These are phyloP conservation scores for Pyrrhia umbra DNA, from an alignment of 2,888 invertebrate genomes.

Conservation along the genomic window DNA sequence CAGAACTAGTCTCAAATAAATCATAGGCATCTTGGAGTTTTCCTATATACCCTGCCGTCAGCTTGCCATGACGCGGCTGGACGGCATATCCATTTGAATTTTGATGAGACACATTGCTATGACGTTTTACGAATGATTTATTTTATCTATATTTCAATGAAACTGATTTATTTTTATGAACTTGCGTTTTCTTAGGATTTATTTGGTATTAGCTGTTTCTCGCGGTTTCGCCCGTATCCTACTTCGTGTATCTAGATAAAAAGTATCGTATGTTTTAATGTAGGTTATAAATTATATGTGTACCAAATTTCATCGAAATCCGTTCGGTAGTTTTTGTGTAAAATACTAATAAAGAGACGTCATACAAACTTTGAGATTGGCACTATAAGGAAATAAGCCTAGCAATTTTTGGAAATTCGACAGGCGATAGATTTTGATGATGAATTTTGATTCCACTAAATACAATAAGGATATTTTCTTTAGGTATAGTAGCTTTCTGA, in stretches of 20 bases:
- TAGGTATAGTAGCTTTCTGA: background rate
- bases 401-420: background rate
- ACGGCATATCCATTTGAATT: slow-evolving; percentile 74
- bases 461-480: background rate
- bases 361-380: too few relatives aligned
- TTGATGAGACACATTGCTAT: slow-evolving; percentile 76
- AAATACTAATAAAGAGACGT: too few relatives aligned
- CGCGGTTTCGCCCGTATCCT: too few relatives aligned
- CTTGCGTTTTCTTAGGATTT: slow-evolving; percentile 20
- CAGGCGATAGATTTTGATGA: background rate
- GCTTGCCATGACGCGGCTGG: slow-evolving; percentile 67
- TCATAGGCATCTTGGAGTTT: slow-evolving; percentile 45
- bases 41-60: slow-evolving; percentile 64
- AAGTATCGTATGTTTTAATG: too few relatives aligned
- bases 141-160: slow-evolving; percentile 72
- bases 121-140: slow-evolving; percentile 77
- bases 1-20: slow-evolving; percentile 34
- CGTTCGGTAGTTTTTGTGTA: too few relatives aligned
- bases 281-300: too few relatives aligned
- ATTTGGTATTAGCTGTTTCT: background rate
- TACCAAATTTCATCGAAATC: too few relatives aligned
- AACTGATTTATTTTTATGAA: slow-evolving; percentile 58
- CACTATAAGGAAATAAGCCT: too few relatives aligned
- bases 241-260: too few relatives aligned
- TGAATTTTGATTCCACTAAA: background rate